A percentile compares a stretch with the other conserved stretches of the same genome.
These are phyloP conservation scores for Crossaster papposus DNA, from an alignment of 53 echinoderm and acorn worm species.

Conservation along the genomic window DNA sequence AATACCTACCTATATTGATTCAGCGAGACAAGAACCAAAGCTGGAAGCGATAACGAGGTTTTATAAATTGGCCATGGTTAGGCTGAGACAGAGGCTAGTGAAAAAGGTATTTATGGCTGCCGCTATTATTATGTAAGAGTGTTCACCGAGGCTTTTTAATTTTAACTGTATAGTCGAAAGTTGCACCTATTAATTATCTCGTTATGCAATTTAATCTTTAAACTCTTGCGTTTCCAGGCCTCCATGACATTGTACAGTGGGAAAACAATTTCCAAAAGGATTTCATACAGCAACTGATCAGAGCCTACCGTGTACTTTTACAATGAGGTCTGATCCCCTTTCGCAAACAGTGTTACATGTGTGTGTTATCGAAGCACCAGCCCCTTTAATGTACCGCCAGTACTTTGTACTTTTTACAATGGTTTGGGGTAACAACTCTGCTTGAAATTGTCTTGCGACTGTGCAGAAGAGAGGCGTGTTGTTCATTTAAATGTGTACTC, in stretches of 20 bases:
- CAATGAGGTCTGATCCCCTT: not conserved
- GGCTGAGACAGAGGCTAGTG: not conserved
- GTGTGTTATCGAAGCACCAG: not conserved
- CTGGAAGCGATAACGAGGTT: too few relatives aligned
- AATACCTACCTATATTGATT: too few relatives aligned
- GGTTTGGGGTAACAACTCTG: not conserved
- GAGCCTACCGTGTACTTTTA: not conserved
- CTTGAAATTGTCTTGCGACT: not conserved
- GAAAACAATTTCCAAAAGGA: constrained; percentile 33
- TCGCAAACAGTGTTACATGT: not conserved
- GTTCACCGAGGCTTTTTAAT: constrained; percentile 17
- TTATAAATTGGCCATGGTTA: not conserved
- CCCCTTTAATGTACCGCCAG: not conserved
- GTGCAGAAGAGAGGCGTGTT: not conserved
- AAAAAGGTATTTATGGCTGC: not conserved
- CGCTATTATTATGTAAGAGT: not conserved
- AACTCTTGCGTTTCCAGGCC: constrained; percentile 11
- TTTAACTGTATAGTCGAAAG: constrained; percentile 2
- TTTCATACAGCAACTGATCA: not conserved
- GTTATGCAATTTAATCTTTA: constrained; percentile 50
- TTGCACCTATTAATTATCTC: not conserved
- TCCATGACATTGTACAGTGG: constrained; percentile 16
- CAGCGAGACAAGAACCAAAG: too few relatives aligned
- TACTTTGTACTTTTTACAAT: not conserved
- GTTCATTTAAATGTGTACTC: not conserved